Evolutionary conservation across 2,113 vertebrate species (phyloP).

Genomic region (Nothocercus nigrocapillus): DNA sequence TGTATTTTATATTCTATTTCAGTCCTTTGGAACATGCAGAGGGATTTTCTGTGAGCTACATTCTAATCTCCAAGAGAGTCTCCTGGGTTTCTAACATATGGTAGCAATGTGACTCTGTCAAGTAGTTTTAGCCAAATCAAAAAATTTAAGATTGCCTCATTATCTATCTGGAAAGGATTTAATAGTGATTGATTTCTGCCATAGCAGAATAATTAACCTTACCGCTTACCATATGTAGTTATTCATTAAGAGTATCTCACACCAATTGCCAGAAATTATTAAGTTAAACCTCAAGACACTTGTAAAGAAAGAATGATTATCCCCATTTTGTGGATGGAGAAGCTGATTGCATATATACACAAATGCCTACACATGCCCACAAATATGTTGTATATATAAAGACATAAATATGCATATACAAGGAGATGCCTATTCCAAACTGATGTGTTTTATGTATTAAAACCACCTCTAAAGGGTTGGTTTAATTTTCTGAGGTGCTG

Average conservation of each 20-base stretch:
- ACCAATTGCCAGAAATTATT: constrained; percentile 43
- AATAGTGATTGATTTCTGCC: constrained; percentile 56
- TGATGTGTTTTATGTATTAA: background rate
- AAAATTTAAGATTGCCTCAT: constrained; percentile 35
- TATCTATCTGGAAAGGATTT: constrained; percentile 33
- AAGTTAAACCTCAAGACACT: constrained; percentile 38
- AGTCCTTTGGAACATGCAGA: background rate
- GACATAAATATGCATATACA: background rate
- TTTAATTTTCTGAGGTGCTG: background rate
- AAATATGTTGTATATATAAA: background rate
- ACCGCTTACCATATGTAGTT: constrained; percentile 38
- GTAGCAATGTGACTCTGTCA: constrained; percentile 3
- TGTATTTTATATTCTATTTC: background rate
- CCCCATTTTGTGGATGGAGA: background rate
- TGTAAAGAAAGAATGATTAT: constrained; percentile 35
- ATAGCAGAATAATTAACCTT: constrained; percentile 53
- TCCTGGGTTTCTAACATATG: constrained; percentile 6
- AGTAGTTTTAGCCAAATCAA: constrained; percentile 22
- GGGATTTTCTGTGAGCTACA: background rate
- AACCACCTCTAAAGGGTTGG: background rate
- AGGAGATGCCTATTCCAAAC: background rate
- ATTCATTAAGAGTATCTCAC: constrained; percentile 46
- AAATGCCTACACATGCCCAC: background rate
- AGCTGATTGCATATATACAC: background rate
- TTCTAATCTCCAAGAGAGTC: background rate